phyloP scores from a whole-genome alignment of 2,888 invertebrate species.

The Cephus nigrinus region DNA sequence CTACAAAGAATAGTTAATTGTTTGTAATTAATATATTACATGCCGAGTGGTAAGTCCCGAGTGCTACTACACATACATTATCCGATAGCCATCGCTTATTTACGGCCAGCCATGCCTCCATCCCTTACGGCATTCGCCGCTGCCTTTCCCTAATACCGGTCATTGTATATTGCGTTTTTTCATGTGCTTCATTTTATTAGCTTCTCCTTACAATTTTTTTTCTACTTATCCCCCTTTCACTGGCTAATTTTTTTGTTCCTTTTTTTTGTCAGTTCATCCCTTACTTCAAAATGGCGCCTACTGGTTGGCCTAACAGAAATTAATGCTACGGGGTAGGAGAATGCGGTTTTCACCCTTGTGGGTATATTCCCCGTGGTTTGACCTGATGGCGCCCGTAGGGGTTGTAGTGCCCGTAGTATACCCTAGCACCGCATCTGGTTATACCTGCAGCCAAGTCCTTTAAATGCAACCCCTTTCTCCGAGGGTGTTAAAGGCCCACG shows the following conservation, averaged over 20 bases:
- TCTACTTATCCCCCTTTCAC: background rate
- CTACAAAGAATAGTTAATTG: slow-evolving; percentile 56
- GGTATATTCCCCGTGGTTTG: background rate
- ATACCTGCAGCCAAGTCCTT: background rate
- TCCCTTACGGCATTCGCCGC: background rate
- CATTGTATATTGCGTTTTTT: background rate
- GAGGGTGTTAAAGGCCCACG: background rate
- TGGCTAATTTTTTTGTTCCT: background rate
- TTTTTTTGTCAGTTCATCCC: background rate
- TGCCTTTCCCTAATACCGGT: background rate
- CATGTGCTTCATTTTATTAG: background rate
- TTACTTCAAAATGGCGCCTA: background rate
- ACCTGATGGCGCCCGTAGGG: background rate
- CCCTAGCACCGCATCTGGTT: background rate
- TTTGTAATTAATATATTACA: slow-evolving; percentile 62
- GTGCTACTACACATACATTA: slow-evolving; percentile 40
- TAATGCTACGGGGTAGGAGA: background rate
- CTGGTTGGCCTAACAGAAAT: background rate
- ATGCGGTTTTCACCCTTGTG: background rate
- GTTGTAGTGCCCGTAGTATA: background rate
- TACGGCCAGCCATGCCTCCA: slow-evolving; percentile 18
- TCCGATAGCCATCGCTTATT: slow-evolving; percentile 54
- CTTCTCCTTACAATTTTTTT: background rate
- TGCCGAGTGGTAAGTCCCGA: slow-evolving; percentile 46
- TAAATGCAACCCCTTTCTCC: background rate